Percentiles rank a stretch among this genome's conserved stretches.
Conservation (phyloP, 2,113 vertebrate genomes). For the Tamias sibiricus region DNA sequence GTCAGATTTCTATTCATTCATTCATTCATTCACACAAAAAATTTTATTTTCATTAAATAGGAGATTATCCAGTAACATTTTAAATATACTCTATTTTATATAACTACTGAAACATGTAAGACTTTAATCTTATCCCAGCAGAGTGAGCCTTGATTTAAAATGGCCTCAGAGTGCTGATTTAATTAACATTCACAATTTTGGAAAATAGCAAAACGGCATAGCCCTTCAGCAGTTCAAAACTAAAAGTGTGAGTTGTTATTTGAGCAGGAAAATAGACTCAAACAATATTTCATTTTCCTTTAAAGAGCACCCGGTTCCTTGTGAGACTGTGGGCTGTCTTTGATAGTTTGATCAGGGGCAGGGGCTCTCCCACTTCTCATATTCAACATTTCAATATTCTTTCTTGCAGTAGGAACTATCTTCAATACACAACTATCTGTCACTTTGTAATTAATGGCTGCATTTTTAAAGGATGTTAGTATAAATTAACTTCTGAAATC, state of each 20-base stretch:
- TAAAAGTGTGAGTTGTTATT: not conserved
- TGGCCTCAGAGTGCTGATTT: not conserved
- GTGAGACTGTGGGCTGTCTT: not conserved
- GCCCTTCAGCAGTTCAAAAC: not conserved
- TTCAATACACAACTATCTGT: not conserved
- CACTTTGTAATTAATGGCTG: not conserved
- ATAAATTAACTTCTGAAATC: conserved; percentile 18
- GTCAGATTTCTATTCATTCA: not conserved
- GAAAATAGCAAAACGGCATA: not conserved
- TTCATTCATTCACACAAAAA: not conserved
- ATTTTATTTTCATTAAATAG: not conserved
- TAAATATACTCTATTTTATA: not conserved
- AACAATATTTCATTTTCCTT: not conserved
- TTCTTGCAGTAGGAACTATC: not conserved
- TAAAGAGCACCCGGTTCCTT: not conserved
- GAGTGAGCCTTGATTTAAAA: not conserved
- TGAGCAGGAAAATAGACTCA: not conserved
- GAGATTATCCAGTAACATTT: not conserved
- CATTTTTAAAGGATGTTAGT: not conserved
- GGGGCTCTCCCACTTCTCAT: not conserved
- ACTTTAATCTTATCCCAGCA: conserved; percentile 25
- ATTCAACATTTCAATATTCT: not conserved
- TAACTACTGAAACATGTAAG: conserved; percentile 18
- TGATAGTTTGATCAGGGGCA: not conserved
- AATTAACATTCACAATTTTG: not conserved